Evolutionary conservation across 2,888 invertebrate species (phyloP).

Genomic region (Atherix ibis): DNA sequence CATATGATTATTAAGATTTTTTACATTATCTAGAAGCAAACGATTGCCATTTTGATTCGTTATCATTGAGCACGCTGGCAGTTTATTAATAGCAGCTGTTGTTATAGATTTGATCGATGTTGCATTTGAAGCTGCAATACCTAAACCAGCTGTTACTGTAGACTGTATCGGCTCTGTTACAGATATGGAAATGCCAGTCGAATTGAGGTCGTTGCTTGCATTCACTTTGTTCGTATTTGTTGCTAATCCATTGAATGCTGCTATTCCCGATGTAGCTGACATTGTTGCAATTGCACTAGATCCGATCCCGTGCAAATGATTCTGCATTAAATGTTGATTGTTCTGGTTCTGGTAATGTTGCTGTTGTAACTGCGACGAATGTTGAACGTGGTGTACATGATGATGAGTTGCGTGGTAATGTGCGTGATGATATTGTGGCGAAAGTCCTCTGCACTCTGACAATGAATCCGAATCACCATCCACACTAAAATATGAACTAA

Average conservation of each 20-base stretch:
- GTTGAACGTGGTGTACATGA: not conserved
- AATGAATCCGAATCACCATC: constrained; percentile 44
- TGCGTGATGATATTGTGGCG: constrained; percentile 33
- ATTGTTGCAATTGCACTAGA: not conserved
- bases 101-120: not conserved
- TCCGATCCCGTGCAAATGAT: not conserved
- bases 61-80: not conserved
- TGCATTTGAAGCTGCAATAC: not conserved
- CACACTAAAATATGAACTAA: constrained; percentile 23
- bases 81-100: not conserved
- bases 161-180: not conserved
- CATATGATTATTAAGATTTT: constrained; percentile 5
- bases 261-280: constrained; percentile 2
- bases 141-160: too few species aligned
- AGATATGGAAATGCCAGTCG: too few species aligned
- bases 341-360: not conserved
- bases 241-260: not conserved
- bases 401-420: constrained; percentile 1
- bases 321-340: not conserved
- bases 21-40: constrained; percentile 1
- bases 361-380: constrained; percentile 5
- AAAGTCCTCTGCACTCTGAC: constrained; percentile 41
- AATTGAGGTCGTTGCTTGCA: not conserved
- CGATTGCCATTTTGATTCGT: constrained; percentile 7
- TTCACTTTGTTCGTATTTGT: not conserved